A percentile compares a stretch with the other conserved stretches of the same genome.
Conservation (phyloP, 2,797 vertebrate genomes). For the Takifugu rubripes region DNA sequence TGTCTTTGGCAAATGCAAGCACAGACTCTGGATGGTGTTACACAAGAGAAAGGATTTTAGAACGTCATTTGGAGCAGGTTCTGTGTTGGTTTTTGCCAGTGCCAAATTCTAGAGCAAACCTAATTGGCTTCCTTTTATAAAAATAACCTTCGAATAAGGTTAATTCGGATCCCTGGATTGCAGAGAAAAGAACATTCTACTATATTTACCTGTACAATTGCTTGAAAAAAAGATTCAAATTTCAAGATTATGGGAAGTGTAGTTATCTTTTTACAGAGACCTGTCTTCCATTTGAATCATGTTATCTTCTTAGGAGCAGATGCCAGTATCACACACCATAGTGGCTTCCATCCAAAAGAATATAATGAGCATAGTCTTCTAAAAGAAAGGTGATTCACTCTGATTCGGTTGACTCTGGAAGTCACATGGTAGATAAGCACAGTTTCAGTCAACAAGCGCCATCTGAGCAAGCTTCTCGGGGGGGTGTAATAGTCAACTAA, state of each 20-base stretch:
- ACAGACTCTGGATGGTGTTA: too few relatives aligned
- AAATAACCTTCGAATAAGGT: neutral
- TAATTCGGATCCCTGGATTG: neutral
- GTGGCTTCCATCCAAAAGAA: neutral
- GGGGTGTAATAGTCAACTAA: neutral
- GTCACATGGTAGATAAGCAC: neutral
- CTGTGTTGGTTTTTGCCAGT: too few relatives aligned
- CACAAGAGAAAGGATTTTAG: too few relatives aligned
- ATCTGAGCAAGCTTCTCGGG: conserved; percentile 2
- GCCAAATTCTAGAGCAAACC: too few relatives aligned
- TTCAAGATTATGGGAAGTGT: too few relatives aligned
- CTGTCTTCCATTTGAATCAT: too few relatives aligned
- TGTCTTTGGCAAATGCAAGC: too few relatives aligned
- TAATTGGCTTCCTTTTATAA: too few relatives aligned
- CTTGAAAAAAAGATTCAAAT: neutral
- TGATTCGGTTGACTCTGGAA: conserved; percentile 2
- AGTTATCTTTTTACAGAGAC: too few relatives aligned
- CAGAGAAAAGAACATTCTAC: neutral
- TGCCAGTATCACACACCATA: too few relatives aligned
- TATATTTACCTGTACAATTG: neutral
- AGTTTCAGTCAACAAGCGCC: conserved; percentile 21
- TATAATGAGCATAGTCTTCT: neutral
- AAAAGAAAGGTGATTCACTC: neutral
- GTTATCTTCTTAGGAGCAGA: too few relatives aligned
- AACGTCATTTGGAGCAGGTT: too few relatives aligned